Base-by-base conservation (phyloP, 2,797 vertebrate genomes). In the Tenualosa thibaudeaui region DNA sequence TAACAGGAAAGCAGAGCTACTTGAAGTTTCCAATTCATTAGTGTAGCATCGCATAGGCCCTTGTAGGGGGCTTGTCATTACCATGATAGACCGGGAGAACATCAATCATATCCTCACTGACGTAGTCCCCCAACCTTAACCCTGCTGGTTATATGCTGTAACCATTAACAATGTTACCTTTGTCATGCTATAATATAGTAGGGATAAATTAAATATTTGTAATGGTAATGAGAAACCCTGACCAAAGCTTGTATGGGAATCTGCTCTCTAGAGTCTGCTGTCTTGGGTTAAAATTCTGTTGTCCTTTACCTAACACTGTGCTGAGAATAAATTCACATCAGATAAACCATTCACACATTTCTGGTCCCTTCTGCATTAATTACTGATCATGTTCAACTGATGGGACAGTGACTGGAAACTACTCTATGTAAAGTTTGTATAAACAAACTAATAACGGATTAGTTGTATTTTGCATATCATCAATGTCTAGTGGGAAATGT, bases 1-100 rank as follows among this genome's bases (percentile, higher is more conserved):
- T 54, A 81, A 82, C 51, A 68, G 49, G 81, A 60, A 71, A 82
- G 81, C 56, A 85, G 84, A 3, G 31, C 81, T 85, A 85, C 71
- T 40, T 40, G 71, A 22, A 37, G 71, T 78, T 40, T 46, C 71
- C 71, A 46, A 19, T 46, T 46, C 40, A 43, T 78, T 78, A 46
- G 17, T 46, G 40, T 46, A 19, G 40, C 37, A 12, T 75, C 5
- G 15, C 31, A 3, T 4, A 15, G 68, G 31, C 68, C 13, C 31
- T 17, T 75, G 13, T 13, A 13, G 37, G 31, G 31, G 5, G 65
- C 13, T 15, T 75, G 31, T 68, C 62, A 37, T 68, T 13, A 13
- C 68, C 5, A 19, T 78, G 8, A 78, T 4, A 43, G 40, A 78
- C 3, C 22, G 71, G 43, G 3, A 78, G 37, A 46, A 78, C 7